phyloP scores from a whole-genome alignment of 2,113 vertebrate genomes.

The Bucco capensis region DNA sequence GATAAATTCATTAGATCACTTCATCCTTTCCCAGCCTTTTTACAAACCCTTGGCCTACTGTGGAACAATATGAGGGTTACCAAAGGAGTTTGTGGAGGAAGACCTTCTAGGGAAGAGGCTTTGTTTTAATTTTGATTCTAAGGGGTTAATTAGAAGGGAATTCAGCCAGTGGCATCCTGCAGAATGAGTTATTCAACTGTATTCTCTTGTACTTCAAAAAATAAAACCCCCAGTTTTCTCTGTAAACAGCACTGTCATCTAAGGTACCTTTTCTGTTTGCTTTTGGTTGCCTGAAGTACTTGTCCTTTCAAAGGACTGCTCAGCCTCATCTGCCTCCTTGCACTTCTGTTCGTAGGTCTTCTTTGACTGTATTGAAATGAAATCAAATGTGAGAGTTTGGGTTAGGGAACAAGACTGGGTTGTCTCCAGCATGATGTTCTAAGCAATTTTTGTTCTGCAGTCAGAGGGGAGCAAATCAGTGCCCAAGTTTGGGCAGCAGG shows the following conservation, averaged over 20 bases:
- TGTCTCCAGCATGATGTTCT: neutral
- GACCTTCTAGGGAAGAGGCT: neutral
- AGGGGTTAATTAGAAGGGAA: neutral
- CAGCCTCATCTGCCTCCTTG: constrained; percentile 86
- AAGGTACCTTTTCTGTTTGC: constrained; percentile 87
- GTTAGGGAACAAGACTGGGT: neutral
- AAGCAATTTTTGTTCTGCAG: neutral
- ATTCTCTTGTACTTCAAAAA: neutral
- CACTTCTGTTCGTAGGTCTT: constrained; percentile 89
- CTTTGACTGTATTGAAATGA: constrained; percentile 78
- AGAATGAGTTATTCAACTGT: neutral
- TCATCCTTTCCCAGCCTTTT: neutral
- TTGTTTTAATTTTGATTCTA: neutral
- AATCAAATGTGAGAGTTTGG: neutral
- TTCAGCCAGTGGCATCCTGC: neutral
- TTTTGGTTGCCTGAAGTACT: constrained; percentile 78
- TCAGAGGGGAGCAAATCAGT: neutral
- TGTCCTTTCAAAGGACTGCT: constrained; percentile 77
- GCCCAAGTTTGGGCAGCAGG: neutral
- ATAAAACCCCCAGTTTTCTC: neutral
- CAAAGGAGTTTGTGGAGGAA: neutral
- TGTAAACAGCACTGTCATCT: neutral
- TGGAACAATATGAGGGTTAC: neutral
- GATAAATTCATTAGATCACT: neutral
- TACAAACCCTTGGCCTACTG: neutral